Base-by-base conservation (phyloP, 2,888 invertebrate species). In the Mongoloraphidia duomilia region DNA sequence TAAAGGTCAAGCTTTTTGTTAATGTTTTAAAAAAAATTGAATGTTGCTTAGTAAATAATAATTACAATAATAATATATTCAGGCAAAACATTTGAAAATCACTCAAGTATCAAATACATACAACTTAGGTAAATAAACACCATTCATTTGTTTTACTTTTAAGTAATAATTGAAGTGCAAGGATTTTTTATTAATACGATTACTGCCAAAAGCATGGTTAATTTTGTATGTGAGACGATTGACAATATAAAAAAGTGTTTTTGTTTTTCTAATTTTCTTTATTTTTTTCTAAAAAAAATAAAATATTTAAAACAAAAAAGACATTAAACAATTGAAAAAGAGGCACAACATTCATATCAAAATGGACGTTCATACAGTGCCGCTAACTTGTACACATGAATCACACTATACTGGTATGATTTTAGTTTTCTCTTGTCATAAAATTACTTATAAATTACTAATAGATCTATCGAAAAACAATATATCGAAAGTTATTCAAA, bases 261-360 rank as follows among this genome's bases (percentile, higher is more conserved):
- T 33, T 42, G 42, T 42, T 42, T 33, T 12, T 14, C 12, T 42
- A 14, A 42, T 26, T 39, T 14, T 39, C 40, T 39, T 39, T n/a
- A 14, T 39, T 14, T 14, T 39, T 39, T 39, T 39, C 8, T n/a
- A n/a, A 39, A 12, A 39, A 14, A 14, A 14, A n/a, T 39, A 39
- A 39, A 39, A 39, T 42, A 33, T 34, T 13, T 44, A 14, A 45
- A 38, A 26, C 26, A 26, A 46, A 45, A 46, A 39, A 46, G 46
- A 46, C 46, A 46, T 46, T 46, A 33, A 46, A 34, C 38, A 37
- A 46, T 12, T 37, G 13, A 36, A 45, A 35, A 46, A 33, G 36
- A 39, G 47, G 47, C 47, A 47, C 47, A 47, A 47, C 41, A 47
- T 47, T 47, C 47, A 47, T 47, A 47, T 47, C 47, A 47, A 47